phyloP scores from a whole-genome alignment of 2,113 vertebrate genomes.

The Psophia crepitans region DNA sequence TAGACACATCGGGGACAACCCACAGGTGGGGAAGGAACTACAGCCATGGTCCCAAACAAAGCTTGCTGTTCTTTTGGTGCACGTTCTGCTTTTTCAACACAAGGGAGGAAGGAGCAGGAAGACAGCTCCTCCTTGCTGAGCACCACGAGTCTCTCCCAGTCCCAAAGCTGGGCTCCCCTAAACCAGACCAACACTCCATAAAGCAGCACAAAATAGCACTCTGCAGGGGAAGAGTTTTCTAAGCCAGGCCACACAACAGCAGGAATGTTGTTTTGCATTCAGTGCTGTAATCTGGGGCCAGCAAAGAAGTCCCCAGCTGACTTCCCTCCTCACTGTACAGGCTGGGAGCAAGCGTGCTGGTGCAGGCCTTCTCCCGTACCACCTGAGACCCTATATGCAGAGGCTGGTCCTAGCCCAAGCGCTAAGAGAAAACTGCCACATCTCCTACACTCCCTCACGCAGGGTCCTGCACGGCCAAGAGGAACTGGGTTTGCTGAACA shows the following conservation, averaged over 20 bases:
- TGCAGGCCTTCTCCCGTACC: background rate
- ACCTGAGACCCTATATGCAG: background rate
- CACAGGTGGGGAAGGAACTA: background rate
- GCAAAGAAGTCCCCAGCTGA: background rate
- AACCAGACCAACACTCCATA: background rate
- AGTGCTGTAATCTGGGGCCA: background rate
- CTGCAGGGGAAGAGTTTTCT: background rate
- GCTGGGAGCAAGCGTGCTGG: background rate
- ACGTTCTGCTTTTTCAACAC: background rate
- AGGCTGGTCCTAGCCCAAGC: background rate
- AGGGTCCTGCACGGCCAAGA: background rate
- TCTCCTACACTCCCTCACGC: background rate
- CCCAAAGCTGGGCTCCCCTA: background rate
- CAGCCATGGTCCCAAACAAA: background rate
- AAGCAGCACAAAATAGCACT: background rate
- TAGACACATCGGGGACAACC: background rate
- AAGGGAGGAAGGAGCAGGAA: background rate
- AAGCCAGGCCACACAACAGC: background rate
- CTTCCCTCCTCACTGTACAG: background rate
- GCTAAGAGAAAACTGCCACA: background rate
- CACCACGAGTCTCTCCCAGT: accelerated
- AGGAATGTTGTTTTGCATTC: background rate
- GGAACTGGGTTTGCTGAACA: conserved; percentile 49
- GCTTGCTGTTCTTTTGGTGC: background rate
- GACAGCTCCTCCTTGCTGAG: background rate